Evolutionary conservation across 2,888 invertebrate species (phyloP).

Genomic region (Eupeodes luniger): DNA sequence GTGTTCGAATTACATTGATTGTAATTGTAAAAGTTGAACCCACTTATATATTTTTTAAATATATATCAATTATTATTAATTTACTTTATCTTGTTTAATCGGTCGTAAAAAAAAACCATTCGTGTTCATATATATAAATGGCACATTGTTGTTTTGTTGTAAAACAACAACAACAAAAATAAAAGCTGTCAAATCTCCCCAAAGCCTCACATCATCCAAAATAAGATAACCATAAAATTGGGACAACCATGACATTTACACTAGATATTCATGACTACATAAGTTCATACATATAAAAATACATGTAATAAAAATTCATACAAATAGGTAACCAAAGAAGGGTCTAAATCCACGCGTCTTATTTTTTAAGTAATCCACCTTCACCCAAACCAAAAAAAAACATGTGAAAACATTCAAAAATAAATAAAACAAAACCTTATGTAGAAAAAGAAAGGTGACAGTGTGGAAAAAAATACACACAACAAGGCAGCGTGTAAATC

Average conservation of each 20-base stretch:
- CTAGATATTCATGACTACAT: constrained; percentile 81
- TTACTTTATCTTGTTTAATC: constrained; percentile 63
- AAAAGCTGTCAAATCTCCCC: constrained; percentile 26
- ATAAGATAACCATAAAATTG: constrained; percentile 51
- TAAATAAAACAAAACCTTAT: not conserved
- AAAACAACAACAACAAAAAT: no score
- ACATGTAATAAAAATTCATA: constrained; percentile 83
- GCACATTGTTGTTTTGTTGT: not conserved
- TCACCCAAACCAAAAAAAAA: constrained; percentile 10
- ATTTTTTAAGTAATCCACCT: constrained; percentile 61
- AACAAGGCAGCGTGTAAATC: constrained; percentile 14
- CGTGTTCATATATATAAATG: not conserved
- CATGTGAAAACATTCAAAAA: constrained; percentile 48
- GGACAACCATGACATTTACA: constrained; percentile 68
- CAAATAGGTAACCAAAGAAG: constrained; percentile 74
- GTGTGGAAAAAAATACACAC: constrained; percentile 2
- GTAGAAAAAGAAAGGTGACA: constrained; percentile 22
- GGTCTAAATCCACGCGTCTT: constrained; percentile 65
- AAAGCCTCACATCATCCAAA: constrained; percentile 49
- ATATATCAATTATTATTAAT: constrained; percentile 69
- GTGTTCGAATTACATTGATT: not conserved
- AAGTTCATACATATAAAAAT: constrained; percentile 52
- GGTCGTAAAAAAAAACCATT: constrained; percentile 44
- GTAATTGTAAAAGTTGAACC: not conserved
- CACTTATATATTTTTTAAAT: constrained; percentile 4